phyloP scores from a whole-genome alignment of 2,888 invertebrate species.

The Dicyrtoma fusca region DNA sequence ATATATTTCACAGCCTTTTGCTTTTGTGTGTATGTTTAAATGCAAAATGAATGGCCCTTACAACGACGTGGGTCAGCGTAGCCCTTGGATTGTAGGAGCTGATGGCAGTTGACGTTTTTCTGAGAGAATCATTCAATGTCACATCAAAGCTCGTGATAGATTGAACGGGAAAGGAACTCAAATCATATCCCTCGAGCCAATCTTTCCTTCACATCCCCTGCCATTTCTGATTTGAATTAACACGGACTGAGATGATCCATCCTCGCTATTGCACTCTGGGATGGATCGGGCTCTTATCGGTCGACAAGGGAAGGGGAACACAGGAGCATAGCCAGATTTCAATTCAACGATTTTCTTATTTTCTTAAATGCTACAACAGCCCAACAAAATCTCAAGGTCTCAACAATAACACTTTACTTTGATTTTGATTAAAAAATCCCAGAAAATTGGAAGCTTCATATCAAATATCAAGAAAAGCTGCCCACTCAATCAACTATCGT shows the following conservation, averaged over 20 bases:
- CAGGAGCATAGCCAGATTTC: slow-evolving; percentile 8
- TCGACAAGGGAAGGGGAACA: slow-evolving; percentile 9
- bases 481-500: slow-evolving; percentile 20
- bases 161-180: slow-evolving; percentile 35
- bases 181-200: slow-evolving; percentile 4
- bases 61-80: too few species aligned
- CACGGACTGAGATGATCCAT: slow-evolving; percentile 42
- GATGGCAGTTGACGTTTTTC: too few species aligned
- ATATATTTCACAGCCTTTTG: too few species aligned
- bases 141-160: slow-evolving; percentile 44
- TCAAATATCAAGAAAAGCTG: neutral
- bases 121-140: slow-evolving; percentile 44
- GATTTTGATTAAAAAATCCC: slow-evolving; percentile 1
- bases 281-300: slow-evolving; percentile 28
- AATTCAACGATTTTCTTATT: neutral
- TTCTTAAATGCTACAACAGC: neutral
- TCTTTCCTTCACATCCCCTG: slow-evolving; percentile 30
- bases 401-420: slow-evolving; percentile 10
- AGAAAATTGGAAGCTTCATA: neutral
- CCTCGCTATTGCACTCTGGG: slow-evolving; percentile 17
- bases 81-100: too few species aligned
- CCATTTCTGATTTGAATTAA: slow-evolving; percentile 45
- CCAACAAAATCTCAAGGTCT: neutral
- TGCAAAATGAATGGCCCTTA: too few species aligned
- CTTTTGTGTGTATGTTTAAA: too few species aligned